These are phyloP conservation scores for Chrysocyon brachyurus DNA, from an alignment of 2,797 vertebrate species.

Conservation along the genomic window DNA sequence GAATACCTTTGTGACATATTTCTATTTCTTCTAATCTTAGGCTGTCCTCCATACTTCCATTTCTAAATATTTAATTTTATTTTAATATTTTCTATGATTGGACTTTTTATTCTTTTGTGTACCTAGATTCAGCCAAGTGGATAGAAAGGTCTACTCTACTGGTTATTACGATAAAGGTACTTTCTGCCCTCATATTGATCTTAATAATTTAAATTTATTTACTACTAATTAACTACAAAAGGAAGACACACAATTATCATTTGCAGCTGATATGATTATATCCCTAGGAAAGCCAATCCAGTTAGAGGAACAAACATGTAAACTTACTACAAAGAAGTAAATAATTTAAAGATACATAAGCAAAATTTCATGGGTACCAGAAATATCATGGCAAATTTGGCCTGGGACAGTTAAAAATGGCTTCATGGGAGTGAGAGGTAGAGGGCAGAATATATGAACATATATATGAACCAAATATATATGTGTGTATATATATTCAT, in stretches of 20 bases:
- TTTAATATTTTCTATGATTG: conserved; percentile 11
- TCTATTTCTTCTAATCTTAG: not conserved
- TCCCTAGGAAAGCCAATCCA: not conserved
- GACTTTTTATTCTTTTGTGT: not conserved
- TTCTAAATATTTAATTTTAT: conserved; percentile 44
- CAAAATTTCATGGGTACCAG: not conserved
- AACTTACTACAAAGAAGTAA: not conserved
- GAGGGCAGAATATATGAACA: not conserved
- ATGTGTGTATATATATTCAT: too few species aligned
- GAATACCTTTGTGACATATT: not conserved
- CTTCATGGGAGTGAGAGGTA: not conserved
- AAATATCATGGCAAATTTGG: not conserved
- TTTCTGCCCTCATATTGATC: not conserved
- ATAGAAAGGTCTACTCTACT: not conserved
- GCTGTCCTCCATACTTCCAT: not conserved
- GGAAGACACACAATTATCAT: not conserved
- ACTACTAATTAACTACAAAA: not conserved
- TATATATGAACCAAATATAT: too few species aligned
- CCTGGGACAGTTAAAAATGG: not conserved
- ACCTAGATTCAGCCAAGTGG: not conserved
- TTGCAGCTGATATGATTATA: not conserved
- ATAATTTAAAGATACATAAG: not conserved
- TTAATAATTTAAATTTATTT: not conserved
- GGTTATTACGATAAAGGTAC: not conserved
- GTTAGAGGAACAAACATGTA: not conserved